Base-by-base conservation (phyloP, 2,113 vertebrate genomes). In the Orientallactaga bullata region DNA sequence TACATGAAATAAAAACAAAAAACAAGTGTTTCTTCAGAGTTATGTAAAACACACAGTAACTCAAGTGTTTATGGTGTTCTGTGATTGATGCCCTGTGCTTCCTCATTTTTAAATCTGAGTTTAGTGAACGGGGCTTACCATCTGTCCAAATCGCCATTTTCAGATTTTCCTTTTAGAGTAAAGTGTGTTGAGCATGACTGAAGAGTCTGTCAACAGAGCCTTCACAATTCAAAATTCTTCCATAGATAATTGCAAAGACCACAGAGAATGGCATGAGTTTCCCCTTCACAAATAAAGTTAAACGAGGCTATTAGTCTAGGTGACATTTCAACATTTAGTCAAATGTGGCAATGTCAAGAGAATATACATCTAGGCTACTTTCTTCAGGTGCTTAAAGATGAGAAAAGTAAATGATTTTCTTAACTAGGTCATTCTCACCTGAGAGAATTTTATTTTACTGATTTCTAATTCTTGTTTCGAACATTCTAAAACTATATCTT, bases 201-300 rank as follows among this genome's bases (percentile, higher is more conserved):
- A 96, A 97, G 83, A 42, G 17, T 91, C 47, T 85, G 93, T 96
- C 96, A 96, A 89, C 96, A 97, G 95, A 81, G 68, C 96, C 96
- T 94, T 97, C 30, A 94, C 76, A 83, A 89, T 96, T 97, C 92
- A 90, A 90, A 94, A 90, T 94, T 97, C 94, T 84, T 60, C 91
- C 92, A 91, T 89, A 91, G 90, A 82, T 81, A 72, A 96, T 96
- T 76, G 66, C 88, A 74, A 93, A 96, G 90, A 92, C 91, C 95
- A 95, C 30, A 72, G 61, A 55, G 90, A 79, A 95, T 51, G 2
- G 15, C 37, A 51, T 80, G 96, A 78, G 90, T 95, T 97, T 91
- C 89, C 4, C 58, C 4, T 7, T 95, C 35, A 16, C 1, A 85
- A 68, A 68, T 88, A 94, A 95, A 94, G 93, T 84, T 95, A 95